A percentile compares a stretch with the other conserved stretches of the same genome.
phyloP scores from a whole-genome alignment of 2,797 vertebrate genomes.

The Salarias fasciatus region DNA sequence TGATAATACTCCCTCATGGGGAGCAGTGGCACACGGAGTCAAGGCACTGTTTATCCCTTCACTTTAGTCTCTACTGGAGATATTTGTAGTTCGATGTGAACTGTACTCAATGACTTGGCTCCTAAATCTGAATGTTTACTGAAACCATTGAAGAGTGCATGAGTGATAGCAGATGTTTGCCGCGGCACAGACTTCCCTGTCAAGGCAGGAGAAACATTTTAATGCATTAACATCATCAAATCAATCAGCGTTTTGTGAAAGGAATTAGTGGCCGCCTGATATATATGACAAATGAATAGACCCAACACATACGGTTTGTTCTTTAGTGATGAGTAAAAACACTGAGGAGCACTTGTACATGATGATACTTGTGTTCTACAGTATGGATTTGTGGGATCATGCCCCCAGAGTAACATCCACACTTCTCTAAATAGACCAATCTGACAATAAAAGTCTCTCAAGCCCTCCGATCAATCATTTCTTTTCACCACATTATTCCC shows the following conservation, averaged over 20 bases:
- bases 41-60: conserved; percentile 55
- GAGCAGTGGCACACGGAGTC: conserved; percentile 63
- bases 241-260: conserved; percentile 2
- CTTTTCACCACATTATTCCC: conserved; percentile 73
- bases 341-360: conserved; percentile 27
- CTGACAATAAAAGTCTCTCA: conserved; percentile 72
- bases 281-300: background rate
- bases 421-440: conserved; percentile 64
- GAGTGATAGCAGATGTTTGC: background rate
- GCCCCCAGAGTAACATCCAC: conserved; percentile 61
- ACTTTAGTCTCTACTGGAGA: conserved; percentile 30
- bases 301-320: conserved; percentile 4
- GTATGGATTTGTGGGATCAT: conserved; percentile 52
- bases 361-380: conserved; percentile 48
- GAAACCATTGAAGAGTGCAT: background rate
- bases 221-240: background rate
- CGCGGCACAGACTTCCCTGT: background rate
- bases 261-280: background rate
- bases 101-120: background rate
- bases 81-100: conserved; percentile 20
- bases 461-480: conserved; percentile 68
- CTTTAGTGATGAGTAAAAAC: conserved; percentile 27
- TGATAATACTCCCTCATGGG: conserved; percentile 80
- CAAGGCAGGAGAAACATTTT: background rate
- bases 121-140: conserved; percentile 24